Percentiles rank a stretch among this genome's conserved stretches.
phyloP scores from a whole-genome alignment of 2,113 vertebrate species.

The Macaca mulatta region DNA sequence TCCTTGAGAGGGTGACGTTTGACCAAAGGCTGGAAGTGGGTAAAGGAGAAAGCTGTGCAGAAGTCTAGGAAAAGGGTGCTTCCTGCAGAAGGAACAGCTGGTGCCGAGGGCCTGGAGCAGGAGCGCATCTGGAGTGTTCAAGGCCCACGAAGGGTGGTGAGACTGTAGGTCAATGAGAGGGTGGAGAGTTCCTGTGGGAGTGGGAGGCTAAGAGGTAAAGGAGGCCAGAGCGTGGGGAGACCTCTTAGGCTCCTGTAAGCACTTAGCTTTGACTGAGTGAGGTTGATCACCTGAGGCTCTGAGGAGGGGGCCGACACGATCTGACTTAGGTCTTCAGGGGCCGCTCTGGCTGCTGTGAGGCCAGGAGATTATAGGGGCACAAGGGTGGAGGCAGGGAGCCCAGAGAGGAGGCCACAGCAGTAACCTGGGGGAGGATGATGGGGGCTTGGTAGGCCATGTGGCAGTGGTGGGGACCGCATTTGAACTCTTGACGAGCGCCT shows the following conservation, averaged over 20 bases:
- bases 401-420: not conserved
- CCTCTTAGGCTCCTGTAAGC: not conserved
- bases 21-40: not conserved
- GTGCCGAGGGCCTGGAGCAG: not conserved
- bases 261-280: not conserved
- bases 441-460: not conserved
- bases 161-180: not conserved
- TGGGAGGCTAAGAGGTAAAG: not conserved
- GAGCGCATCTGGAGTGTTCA: not conserved
- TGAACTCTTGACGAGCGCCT: rapidly evolving
- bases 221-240: not conserved
- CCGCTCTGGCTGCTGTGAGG: not conserved
- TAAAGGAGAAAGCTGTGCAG: not conserved
- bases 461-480: not conserved
- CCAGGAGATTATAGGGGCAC: not conserved
- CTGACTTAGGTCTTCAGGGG: not conserved
- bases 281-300: not conserved
- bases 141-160: not conserved
- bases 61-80: not conserved
- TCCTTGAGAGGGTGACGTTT: not conserved
- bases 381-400: not conserved
- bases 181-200: too few relatives aligned
- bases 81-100: not conserved
- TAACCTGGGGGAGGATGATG: rapidly evolving
- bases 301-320: not conserved